Percentiles rank a stretch among this genome's conserved stretches.
phyloP scores from a whole-genome alignment of 2,888 invertebrate genomes.

The Parnassius smintheus region DNA sequence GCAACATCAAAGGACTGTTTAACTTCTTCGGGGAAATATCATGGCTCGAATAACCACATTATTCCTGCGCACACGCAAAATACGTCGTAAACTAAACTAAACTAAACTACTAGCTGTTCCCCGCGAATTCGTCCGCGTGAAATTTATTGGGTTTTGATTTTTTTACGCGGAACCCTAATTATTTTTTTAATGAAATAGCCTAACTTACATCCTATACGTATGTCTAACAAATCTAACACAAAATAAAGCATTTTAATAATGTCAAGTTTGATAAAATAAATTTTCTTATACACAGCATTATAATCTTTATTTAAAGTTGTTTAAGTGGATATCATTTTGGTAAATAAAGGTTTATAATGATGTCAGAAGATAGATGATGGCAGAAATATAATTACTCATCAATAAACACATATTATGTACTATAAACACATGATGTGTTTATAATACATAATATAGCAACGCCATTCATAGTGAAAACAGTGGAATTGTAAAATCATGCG shows the following conservation, averaged over 20 bases:
- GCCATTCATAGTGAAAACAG: constrained; percentile 13
- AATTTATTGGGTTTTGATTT: too few relatives aligned
- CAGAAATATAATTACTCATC: constrained; percentile 6
- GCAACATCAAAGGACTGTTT: too few relatives aligned
- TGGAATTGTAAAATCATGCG: constrained; percentile 33
- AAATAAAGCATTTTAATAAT: constrained; percentile 48
- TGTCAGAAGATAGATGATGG: background rate
- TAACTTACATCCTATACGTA: constrained; percentile 41
- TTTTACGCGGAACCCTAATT: too few relatives aligned
- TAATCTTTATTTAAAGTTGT: constrained; percentile 13
- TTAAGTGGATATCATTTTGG: constrained; percentile 16
- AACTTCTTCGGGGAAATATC: too few relatives aligned
- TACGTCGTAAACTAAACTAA: too few relatives aligned
- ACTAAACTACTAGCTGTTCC: too few relatives aligned
- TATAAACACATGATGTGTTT: background rate
- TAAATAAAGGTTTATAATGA: constrained; percentile 16
- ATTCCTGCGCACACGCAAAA: too few relatives aligned
- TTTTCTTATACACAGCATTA: constrained; percentile 9
- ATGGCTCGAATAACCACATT: too few relatives aligned
- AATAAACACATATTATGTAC: constrained; percentile 4
- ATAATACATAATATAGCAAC: constrained; percentile 5
- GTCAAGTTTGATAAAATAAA: constrained; percentile 22
- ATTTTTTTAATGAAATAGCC: too few relatives aligned
- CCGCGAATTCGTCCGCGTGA: too few relatives aligned
- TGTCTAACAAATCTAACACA: constrained; percentile 52